Evolutionary conservation across 2,888 invertebrate species (phyloP).

Genomic region (Oscheius sp.): DNA sequence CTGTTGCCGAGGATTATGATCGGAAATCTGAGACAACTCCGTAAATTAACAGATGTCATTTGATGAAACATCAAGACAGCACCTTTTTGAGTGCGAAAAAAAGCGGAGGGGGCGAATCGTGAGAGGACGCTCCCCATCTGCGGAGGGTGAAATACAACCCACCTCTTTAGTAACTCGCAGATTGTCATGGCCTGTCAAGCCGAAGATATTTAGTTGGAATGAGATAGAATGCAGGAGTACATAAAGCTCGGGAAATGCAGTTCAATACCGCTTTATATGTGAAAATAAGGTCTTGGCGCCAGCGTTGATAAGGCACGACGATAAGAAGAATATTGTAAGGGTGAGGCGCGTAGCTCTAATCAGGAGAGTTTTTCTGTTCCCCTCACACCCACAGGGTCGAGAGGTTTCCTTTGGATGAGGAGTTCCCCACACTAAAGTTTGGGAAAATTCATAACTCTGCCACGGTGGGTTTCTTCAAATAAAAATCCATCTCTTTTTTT

Average conservation of each 20-base stretch:
- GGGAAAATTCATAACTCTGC: conserved; percentile 1
- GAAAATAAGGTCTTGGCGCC: conserved; percentile 30
- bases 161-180: conserved; percentile 30
- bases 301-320: conserved; percentile 18
- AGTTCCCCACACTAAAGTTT: neutral
- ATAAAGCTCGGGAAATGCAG: conserved; percentile 26
- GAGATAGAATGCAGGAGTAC: conserved; percentile 15
- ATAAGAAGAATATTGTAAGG: conserved; percentile 26
- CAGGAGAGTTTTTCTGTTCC: neutral
- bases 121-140: neutral
- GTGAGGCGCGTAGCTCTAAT: neutral
- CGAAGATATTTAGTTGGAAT: neutral
- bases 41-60: neutral
- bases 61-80: neutral
- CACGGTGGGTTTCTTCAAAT: neutral
- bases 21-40: neutral
- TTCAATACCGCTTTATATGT: conserved; percentile 22
- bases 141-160: conserved; percentile 24
- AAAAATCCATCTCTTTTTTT: neutral
- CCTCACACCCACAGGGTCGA: neutral
- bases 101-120: neutral
- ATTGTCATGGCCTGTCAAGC: conserved; percentile 9
- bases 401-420: neutral
- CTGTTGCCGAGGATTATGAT: conserved; percentile 9
- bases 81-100: neutral